Evolutionary conservation across 2,888 invertebrate genomes (phyloP), one percentile per base, ranked within the genome.

Genomic region (Lithodes maja): DNA sequence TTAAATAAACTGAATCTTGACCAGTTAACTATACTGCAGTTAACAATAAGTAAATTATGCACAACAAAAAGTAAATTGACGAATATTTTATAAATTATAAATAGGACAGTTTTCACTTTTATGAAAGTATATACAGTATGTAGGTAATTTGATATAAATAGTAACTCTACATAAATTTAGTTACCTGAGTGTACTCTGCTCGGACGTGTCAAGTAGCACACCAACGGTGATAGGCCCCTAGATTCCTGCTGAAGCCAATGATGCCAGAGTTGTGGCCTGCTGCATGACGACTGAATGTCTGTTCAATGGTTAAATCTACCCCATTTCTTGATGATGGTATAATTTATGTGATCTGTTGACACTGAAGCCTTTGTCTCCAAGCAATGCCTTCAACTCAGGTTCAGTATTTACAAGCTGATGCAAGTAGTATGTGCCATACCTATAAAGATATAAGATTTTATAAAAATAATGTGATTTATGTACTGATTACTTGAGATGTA

Each of bases 141-240:
- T 33, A 33, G 33, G 33, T 33, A 33, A 33, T 33, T 33, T 33
- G 33, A 33, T 33, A 33, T 0, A 33, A 33, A 33, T 33, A 33
- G 33, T 33, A 33, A 33, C 33, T 33, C 33, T 33, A 33, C 33
- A 33, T 33, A 33, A 33, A 33, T 33, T 33, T 33, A 33, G 33
- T 80, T 80, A 52, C 80, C 80, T 80, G 52, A 80, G 52, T 52
- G 80, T 80, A 80, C 53, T 49, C 80, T 5, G 50, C 53, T 52
- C 7, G 53, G 52, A 80, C 49, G 80, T 80, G 80, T 80, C 80
- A 0, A 52, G 80, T 52, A 15, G 80, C 80, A 2, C 12, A 53
- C 53, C 80, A 80, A 52, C 52, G 49, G 80, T 7, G 53, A 53
- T 80, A 80, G 49, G 53, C 50, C 2, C 2, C 12, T 3, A 80